Conservation (phyloP, 2,113 vertebrate genomes). For the Pedetes capensis region DNA sequence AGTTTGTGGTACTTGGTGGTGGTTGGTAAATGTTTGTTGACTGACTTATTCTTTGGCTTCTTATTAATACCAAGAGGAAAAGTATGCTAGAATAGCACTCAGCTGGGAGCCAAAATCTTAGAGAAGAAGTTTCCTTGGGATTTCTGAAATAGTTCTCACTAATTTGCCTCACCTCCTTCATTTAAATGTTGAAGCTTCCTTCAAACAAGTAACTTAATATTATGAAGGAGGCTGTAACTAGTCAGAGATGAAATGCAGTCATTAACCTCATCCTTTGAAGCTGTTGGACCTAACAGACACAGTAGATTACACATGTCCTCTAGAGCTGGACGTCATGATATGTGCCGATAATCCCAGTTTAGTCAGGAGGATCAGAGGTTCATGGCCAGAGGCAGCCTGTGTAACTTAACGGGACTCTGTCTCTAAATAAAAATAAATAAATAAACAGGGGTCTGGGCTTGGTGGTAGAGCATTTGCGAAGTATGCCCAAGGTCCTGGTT, state of each 20-base stretch:
- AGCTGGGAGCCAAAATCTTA: neutral
- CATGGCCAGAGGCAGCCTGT: no score
- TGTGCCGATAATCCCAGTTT: no score
- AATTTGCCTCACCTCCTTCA: neutral
- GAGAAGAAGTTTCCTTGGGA: neutral
- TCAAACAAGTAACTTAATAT: neutral
- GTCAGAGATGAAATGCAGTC: neutral
- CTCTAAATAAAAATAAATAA: no score
- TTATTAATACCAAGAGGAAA: neutral
- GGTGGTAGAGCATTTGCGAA: no score
- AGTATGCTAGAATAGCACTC: neutral
- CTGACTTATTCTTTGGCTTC: neutral
- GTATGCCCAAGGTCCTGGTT: no score
- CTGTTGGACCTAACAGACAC: neutral
- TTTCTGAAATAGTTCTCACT: neutral
- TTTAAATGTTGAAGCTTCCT: neutral
- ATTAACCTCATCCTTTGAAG: neutral
- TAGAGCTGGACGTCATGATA: no score
- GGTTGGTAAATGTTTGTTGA: neutral
- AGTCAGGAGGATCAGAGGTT: no score
- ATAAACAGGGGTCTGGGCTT: no score
- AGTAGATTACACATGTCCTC: neutral
- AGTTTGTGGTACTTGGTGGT: neutral
- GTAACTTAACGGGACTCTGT: no score
- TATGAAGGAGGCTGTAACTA: neutral